These are phyloP conservation scores for Silurus glanis DNA, from an alignment of 2,113 vertebrate genomes.

Conservation along the genomic window DNA sequence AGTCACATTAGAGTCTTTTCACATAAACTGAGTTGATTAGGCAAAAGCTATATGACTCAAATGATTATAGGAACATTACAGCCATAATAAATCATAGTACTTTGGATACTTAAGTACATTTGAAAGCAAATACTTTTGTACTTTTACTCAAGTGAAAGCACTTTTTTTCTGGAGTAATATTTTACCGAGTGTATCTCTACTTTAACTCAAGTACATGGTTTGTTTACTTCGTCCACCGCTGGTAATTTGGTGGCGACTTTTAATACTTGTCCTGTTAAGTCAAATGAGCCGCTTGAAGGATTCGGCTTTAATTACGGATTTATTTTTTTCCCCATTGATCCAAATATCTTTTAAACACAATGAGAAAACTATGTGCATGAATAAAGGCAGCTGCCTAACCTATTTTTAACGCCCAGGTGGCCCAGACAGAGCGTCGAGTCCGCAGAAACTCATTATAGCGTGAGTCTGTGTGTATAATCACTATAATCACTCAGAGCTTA, in stretches of 20 bases:
- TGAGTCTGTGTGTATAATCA: neutral
- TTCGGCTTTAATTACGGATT: slow-evolving; percentile 44
- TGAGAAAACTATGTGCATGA: neutral
- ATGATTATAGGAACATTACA: no score
- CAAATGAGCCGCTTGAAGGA: slow-evolving; percentile 10
- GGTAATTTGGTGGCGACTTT: neutral
- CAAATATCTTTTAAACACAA: slow-evolving; percentile 16
- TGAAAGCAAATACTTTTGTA: no score
- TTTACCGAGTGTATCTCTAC: no score
- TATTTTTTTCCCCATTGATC: slow-evolving; percentile 7
- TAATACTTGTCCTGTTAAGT: neutral
- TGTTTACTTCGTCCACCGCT: no score
- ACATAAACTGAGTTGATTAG: no score
- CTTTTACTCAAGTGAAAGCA: no score
- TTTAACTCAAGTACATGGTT: no score
- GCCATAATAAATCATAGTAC: no score
- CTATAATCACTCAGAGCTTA: neutral
- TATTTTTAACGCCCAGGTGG: slow-evolving; percentile 53
- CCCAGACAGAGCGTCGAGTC: slow-evolving; percentile 26
- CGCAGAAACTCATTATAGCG: slow-evolving; percentile 31
- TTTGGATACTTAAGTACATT: no score
- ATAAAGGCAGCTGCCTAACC: slow-evolving; percentile 40
- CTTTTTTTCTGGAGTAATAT: no score
- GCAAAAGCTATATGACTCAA: no score
- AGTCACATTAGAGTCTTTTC: no score